Percentiles rank a stretch among this genome's conserved stretches.
phyloP scores from a whole-genome alignment of 2,113 vertebrate genomes.

The Cyprinus carpio region DNA sequence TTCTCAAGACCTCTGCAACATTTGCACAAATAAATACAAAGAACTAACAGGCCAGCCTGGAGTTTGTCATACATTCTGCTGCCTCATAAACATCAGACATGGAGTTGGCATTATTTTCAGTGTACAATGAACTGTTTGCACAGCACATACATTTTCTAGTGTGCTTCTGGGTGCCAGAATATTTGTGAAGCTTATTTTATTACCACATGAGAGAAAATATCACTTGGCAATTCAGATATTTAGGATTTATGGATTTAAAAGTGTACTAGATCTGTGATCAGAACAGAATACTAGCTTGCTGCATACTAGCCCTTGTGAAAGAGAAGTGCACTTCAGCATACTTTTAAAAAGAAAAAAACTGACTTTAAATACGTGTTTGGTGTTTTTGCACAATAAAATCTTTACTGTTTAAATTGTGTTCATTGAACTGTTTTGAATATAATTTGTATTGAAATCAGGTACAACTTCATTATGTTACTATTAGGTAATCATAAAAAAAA shows the following conservation, averaged over 20 bases:
- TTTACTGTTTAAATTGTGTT: no score
- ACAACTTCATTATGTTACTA: no score
- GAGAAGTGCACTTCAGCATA: not conserved
- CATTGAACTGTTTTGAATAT: no score
- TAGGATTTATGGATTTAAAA: not conserved
- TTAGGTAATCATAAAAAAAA: no score
- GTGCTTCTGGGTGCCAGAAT: not conserved
- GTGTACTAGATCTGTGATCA: not conserved
- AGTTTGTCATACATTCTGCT: not conserved
- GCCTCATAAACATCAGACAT: no score
- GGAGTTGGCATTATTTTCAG: no score
- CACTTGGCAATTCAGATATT: not conserved
- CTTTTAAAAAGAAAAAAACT: not conserved
- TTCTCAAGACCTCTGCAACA: constrained; percentile 57
- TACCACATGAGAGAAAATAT: not conserved
- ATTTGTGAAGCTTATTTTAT: not conserved
- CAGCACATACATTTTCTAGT: not conserved
- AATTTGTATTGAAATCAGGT: no score
- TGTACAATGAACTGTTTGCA: no score
- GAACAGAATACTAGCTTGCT: not conserved
- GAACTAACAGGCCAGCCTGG: constrained; percentile 13
- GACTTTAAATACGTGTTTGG: no score
- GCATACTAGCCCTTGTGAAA: not conserved
- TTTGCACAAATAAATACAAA: constrained; percentile 63
- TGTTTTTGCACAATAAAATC: no score